phyloP scores from a whole-genome alignment of 1,140 invertebrate genomes.

The Halesus radiatus region DNA sequence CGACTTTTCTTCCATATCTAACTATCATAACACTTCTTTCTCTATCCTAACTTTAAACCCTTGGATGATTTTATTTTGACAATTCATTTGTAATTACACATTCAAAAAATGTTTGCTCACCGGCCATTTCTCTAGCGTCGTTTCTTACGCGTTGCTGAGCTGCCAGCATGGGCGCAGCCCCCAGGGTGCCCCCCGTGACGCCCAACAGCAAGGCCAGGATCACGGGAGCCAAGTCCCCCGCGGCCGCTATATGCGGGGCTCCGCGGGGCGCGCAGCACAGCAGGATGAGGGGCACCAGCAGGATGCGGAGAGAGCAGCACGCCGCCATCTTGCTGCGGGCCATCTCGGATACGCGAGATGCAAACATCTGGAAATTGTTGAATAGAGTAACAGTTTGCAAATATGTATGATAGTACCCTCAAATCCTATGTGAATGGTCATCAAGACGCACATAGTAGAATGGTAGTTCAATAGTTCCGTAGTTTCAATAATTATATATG shows the following conservation, averaged over 20 bases:
- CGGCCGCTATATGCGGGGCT: constrained; percentile 79
- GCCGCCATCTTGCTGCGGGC: constrained; percentile 81
- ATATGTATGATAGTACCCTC: no score
- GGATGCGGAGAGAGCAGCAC: constrained; percentile 76
- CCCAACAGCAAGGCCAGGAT: constrained; percentile 83
- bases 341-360: constrained; percentile 85
- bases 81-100: background rate
- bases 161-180: constrained; percentile 92
- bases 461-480: no score
- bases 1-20: no score
- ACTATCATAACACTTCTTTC: no score
- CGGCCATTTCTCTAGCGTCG: constrained; percentile 67
- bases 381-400: no score
- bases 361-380: constrained; percentile 75
- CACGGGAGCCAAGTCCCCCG: constrained; percentile 73
- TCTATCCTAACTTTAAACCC: no score
- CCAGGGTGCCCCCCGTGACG: constrained; percentile 88
- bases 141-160: constrained; percentile 83
- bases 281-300: constrained; percentile 85
- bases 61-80: no score
- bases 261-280: constrained; percentile 83
- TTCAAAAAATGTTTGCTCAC: constrained; percentile 55
- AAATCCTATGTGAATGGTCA: no score
- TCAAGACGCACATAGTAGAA: no score
- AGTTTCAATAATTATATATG: no score